Base-by-base conservation (phyloP, 2,113 vertebrate species). In the Argyrosomus japonicus region DNA sequence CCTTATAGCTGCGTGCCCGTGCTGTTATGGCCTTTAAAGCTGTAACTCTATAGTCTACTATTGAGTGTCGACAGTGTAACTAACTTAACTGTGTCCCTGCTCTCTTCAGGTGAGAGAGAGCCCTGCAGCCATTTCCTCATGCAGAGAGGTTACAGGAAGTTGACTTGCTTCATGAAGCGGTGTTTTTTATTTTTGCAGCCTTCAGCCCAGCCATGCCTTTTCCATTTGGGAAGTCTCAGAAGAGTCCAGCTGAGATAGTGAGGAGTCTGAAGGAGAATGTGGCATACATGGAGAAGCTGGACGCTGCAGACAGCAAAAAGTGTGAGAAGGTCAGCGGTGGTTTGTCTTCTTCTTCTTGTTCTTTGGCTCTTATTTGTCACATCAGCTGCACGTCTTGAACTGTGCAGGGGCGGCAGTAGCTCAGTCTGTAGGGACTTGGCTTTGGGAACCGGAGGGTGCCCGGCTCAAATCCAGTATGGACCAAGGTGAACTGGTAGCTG, bases 201-300 rank as follows among this genome's bases (percentile, higher is more conserved):
- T 65, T 40, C 82, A 93, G 93, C 53, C 93, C 82, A 93, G 93
- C 53, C 93, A 96, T 96, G 95, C 96, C 95, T 61, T 96, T 96
- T 89, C 95, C 95, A 51, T 96, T 96, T 60, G 95, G 95, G 67
- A 96, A 96, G 82, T 94, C 96, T 79, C 95, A 95, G 93, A 96
- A 96, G 93, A 95, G 92, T 87, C 96, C 96, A 17, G 95, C 93
- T 54, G 96, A 96, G 60, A 96, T 95, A 60, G 95, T 96, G 60
- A 95, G 90, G 90, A 94, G 82, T 67, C 86, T 96, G 60, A 96
- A 95, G 84, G 95, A 96, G 63, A 93, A 96, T 89, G 87, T 96
- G 71, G 94, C 95, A 9, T 83, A 90, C 71, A 83, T 96, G 92
- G 95, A 96, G 69, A 96, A 96, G 88, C 82, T 95, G 65, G 95